phyloP scores from a whole-genome alignment of 2,113 vertebrate genomes.

The Phalacrocorax brasilianus region DNA sequence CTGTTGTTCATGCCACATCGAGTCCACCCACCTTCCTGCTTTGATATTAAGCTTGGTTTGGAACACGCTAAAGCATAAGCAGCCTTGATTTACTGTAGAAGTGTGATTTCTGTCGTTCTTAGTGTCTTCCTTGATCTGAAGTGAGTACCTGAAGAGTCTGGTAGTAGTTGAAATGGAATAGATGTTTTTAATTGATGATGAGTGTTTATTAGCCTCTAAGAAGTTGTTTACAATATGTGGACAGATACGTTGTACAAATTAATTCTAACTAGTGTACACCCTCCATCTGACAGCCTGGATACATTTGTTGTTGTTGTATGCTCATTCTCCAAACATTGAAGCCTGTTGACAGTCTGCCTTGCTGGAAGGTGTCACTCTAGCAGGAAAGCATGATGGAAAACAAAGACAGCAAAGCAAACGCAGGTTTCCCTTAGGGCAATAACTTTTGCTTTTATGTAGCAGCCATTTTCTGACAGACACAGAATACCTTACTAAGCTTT shows the following conservation, averaged over 20 bases:
- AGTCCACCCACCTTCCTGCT: background rate
- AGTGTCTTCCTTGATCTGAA: background rate
- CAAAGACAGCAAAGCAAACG: slow-evolving; percentile 8
- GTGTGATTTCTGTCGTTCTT: background rate
- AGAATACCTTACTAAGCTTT: slow-evolving; percentile 34
- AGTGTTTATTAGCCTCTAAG: background rate
- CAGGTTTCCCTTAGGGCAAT: slow-evolving; percentile 23
- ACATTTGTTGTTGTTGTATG: background rate
- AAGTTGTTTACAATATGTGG: background rate
- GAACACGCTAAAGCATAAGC: background rate
- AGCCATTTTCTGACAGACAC: slow-evolving; percentile 54
- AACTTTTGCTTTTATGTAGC: slow-evolving; percentile 37
- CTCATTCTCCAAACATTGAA: background rate
- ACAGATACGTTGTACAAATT: background rate
- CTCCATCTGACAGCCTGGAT: background rate
- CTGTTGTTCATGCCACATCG: background rate
- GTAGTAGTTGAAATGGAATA: background rate
- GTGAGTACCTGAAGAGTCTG: background rate
- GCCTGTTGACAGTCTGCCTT: background rate
- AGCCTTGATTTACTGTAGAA: background rate
- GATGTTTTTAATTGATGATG: background rate
- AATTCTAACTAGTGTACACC: background rate
- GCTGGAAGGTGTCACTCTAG: background rate
- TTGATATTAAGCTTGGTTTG: background rate
- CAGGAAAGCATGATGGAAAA: background rate